Percentiles rank a stretch among this genome's conserved stretches.
Conservation (phyloP, 2,888 invertebrate genomes). For the Lasioglossum pauxillum region DNA sequence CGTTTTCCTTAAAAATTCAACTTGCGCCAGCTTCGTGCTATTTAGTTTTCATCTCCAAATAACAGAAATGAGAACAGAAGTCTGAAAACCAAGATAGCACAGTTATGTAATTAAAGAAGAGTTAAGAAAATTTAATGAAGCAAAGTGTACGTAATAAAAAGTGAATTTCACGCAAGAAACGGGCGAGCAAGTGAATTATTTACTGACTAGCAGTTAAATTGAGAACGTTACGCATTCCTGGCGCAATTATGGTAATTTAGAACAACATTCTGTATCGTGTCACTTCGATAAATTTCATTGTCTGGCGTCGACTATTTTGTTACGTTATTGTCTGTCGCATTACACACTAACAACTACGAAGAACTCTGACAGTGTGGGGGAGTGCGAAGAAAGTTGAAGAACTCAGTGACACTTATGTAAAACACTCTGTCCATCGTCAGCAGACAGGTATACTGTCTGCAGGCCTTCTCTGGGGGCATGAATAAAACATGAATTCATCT, state of each 20-base stretch:
- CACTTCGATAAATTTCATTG: not conserved
- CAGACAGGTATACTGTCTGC: slow-evolving; percentile 48
- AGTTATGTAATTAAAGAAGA: not conserved
- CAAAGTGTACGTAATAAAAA: not conserved
- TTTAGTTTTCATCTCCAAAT: not conserved
- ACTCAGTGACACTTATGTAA: slow-evolving; percentile 64
- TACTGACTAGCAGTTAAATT: too few species aligned
- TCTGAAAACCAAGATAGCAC: not conserved
- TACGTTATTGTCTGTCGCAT: slow-evolving; percentile 34
- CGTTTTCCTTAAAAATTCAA: too few species aligned
- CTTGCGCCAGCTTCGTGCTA: not conserved
- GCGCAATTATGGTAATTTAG: too few species aligned
- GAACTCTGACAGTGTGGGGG: slow-evolving; percentile 23
- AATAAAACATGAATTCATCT: slow-evolving; percentile 80
- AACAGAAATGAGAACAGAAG: not conserved
- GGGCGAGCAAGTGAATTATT: too few species aligned
- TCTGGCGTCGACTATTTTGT: not conserved
- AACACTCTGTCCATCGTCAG: slow-evolving; percentile 57
- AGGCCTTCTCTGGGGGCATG: slow-evolving; percentile 62
- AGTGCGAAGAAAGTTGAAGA: slow-evolving; percentile 47
- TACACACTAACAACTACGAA: slow-evolving; percentile 6
- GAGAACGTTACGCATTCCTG: too few species aligned
- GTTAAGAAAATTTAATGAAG: not conserved
- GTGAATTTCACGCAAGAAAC: too few species aligned
- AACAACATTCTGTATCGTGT: too few species aligned